These are phyloP conservation scores for Tylochromis polylepis DNA, from an alignment of 2,113 vertebrate species.

Conservation along the genomic window DNA sequence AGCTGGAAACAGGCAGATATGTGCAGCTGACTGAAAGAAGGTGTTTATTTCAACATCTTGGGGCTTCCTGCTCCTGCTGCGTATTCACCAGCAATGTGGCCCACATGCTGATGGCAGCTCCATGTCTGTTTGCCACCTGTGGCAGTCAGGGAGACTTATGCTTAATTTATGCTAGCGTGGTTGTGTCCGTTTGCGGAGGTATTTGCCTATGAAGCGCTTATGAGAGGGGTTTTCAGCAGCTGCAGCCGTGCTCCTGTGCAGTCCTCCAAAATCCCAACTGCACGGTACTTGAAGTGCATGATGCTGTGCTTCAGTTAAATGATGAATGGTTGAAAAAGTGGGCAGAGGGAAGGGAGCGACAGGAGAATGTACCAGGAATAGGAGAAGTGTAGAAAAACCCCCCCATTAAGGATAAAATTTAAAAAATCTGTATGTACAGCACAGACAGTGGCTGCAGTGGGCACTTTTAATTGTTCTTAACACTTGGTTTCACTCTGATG, in stretches of 20 bases:
- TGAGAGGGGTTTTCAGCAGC: neutral
- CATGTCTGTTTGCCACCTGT: neutral
- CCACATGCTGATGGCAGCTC: constrained; percentile 6
- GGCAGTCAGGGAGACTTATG: neutral
- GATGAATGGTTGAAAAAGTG: accelerated
- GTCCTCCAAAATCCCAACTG: neutral
- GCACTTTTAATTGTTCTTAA: neutral
- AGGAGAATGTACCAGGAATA: too few relatives aligned
- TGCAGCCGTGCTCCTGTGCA: accelerated
- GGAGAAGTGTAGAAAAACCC: neutral
- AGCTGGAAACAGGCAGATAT: neutral
- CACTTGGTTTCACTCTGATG: neutral
- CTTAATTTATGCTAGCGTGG: neutral
- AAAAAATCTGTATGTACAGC: neutral
- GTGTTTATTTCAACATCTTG: constrained; percentile 9
- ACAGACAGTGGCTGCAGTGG: neutral
- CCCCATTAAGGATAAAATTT: accelerated
- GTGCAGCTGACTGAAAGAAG: neutral
- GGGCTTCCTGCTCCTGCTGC: neutral
- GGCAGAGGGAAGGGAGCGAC: neutral
- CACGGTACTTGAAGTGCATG: neutral
- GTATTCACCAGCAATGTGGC: neutral
- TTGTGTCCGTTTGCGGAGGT: neutral
- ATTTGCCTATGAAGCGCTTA: neutral
- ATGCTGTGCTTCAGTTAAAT: neutral